These are phyloP conservation scores for Phenganax marumi DNA, from an alignment of 92 coral and sea anemone genomes.

Conservation along the genomic window DNA sequence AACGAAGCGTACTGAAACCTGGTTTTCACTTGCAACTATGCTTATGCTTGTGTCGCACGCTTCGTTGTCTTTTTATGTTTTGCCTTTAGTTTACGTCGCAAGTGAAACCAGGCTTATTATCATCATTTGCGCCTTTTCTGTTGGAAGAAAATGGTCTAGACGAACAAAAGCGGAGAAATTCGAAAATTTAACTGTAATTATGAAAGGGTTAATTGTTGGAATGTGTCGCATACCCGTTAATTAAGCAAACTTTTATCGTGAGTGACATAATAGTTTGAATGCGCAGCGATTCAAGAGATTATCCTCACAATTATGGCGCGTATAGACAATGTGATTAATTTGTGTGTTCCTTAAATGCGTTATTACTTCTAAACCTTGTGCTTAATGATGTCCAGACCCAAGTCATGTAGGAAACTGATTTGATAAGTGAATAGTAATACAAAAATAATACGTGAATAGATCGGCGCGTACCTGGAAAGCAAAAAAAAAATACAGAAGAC, in stretches of 20 bases:
- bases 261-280: not conserved
- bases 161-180: not conserved
- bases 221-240: not conserved
- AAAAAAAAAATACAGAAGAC: constrained; percentile 28
- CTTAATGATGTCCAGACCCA: no score
- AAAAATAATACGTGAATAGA: constrained; percentile 10
- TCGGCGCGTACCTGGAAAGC: constrained; percentile 8
- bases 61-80: no score
- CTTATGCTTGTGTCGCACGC: no score
- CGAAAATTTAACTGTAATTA: not conserved
- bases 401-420: not conserved
- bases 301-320: not conserved
- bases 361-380: no score
- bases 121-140: no score
- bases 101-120: no score
- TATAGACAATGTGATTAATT: not conserved
- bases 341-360: no score
- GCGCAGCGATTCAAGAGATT: constrained; percentile 8
- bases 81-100: no score
- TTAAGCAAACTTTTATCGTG: not conserved
- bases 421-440: constrained; percentile 31
- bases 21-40: no score
- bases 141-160: not conserved
- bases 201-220: constrained; percentile 14
- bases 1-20: no score